These are phyloP conservation scores for Odontomyia ornata DNA, from an alignment of 2,888 invertebrate genomes.

Conservation along the genomic window DNA sequence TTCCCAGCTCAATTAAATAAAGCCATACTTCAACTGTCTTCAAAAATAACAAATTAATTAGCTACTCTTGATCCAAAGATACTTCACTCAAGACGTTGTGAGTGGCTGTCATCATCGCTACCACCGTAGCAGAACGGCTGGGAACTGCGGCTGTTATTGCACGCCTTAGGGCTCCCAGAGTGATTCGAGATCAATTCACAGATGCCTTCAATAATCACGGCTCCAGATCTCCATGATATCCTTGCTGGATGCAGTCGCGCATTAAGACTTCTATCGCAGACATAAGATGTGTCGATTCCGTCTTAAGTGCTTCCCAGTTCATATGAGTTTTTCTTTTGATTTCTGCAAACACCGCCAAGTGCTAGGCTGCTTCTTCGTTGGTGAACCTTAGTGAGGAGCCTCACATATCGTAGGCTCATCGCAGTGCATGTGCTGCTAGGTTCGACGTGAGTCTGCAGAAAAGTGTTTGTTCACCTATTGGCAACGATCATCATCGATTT, in stretches of 20 bases:
- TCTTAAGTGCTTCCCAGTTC: neutral
- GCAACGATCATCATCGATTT: neutral
- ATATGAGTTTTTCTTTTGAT: neutral
- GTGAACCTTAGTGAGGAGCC: neutral
- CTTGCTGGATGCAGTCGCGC: neutral
- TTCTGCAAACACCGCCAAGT: neutral
- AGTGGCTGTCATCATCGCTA: neutral
- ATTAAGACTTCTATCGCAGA: too few relatives aligned
- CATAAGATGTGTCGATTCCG: neutral
- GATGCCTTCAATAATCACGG: neutral
- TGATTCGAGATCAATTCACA: neutral
- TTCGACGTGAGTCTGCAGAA: neutral
- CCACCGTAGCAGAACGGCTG: neutral
- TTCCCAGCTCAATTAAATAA: neutral
- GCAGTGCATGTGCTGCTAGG: too few relatives aligned
- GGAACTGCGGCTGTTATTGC: neutral
- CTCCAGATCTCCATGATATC: neutral
- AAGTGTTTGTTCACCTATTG: neutral
- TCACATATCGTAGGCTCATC: neutral
- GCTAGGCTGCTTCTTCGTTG: neutral
- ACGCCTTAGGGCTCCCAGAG: neutral
- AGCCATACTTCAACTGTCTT: neutral
- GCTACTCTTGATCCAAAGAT: constrained; percentile 17
- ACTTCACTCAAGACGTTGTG: neutral
- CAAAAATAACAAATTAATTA: neutral